Evolutionary conservation across 1,140 invertebrate species (phyloP).

Genomic region (Heliconius hermathena): DNA sequence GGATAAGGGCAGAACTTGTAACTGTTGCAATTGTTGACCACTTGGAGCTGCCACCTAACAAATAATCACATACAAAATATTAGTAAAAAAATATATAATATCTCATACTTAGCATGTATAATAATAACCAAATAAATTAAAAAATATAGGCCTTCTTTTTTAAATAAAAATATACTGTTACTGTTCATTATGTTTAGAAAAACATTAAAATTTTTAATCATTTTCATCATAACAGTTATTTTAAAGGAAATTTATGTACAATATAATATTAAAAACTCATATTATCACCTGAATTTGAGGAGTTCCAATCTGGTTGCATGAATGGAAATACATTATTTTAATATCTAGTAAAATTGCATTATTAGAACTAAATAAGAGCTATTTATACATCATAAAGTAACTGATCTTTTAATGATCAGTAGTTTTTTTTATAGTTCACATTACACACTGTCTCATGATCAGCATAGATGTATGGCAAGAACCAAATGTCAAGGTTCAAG

Average conservation of each 20-base stretch:
- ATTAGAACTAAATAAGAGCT: too few relatives aligned
- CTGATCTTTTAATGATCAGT: too few relatives aligned
- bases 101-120: not conserved
- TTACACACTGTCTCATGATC: too few relatives aligned
- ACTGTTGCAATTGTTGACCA: constrained; percentile 72
- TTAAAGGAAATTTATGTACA: too few relatives aligned
- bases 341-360: constrained; percentile 4
- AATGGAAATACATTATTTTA: constrained; percentile 42
- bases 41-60: constrained; percentile 75
- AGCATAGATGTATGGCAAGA: too few relatives aligned
- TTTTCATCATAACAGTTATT: too few relatives aligned
- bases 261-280: constrained; percentile 14
- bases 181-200: not conserved
- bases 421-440: too few relatives aligned
- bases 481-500: too few relatives aligned
- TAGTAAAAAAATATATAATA: not conserved
- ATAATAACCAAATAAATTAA: too few relatives aligned
- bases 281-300: constrained; percentile 78
- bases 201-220: not conserved
- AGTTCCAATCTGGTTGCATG: constrained; percentile 73
- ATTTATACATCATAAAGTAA: too few relatives aligned
- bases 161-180: too few relatives aligned
- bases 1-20: constrained; percentile 77
- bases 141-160: too few relatives aligned
- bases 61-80: not conserved